phyloP scores from a whole-genome alignment of 2,888 invertebrate species.

The Conchocele bisecta region DNA sequence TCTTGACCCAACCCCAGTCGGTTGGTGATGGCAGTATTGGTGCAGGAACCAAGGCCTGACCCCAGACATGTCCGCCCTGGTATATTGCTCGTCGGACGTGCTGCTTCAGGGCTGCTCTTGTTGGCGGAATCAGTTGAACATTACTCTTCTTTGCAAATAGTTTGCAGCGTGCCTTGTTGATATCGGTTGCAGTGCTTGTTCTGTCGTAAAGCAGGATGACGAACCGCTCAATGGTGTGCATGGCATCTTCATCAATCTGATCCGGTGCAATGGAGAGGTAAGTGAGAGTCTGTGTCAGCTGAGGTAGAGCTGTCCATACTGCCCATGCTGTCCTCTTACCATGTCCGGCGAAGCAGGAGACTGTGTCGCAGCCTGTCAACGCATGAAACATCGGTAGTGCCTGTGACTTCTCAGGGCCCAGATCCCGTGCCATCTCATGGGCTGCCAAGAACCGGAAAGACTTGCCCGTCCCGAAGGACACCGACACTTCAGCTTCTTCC shows the following conservation, averaged over 20 bases:
- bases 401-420: neutral
- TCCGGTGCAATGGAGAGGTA: neutral
- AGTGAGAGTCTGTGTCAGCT: neutral
- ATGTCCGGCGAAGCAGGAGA: conserved; percentile 5
- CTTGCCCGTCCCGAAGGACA: conserved; percentile 19
- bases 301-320: neutral
- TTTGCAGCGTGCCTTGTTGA: neutral
- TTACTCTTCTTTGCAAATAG: conserved; percentile 1
- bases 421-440: neutral
- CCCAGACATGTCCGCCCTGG: neutral
- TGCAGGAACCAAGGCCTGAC: neutral
- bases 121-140: neutral
- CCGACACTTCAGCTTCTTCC: neutral
- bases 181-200: neutral
- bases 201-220: conserved; percentile 5
- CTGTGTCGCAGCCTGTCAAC: conserved; percentile 24
- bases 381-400: conserved; percentile 11
- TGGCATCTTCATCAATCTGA: neutral
- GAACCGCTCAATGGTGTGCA: neutral
- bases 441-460: neutral
- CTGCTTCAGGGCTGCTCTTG: neutral
- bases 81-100: neutral
- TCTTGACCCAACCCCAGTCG: neutral
- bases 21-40: neutral
- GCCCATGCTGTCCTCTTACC: conserved; percentile 20